A percentile compares a stretch with the other conserved stretches of the same genome.
These are phyloP conservation scores for Mungos mungo DNA, from an alignment of 2,113 vertebrate genomes.

Conservation along the genomic window DNA sequence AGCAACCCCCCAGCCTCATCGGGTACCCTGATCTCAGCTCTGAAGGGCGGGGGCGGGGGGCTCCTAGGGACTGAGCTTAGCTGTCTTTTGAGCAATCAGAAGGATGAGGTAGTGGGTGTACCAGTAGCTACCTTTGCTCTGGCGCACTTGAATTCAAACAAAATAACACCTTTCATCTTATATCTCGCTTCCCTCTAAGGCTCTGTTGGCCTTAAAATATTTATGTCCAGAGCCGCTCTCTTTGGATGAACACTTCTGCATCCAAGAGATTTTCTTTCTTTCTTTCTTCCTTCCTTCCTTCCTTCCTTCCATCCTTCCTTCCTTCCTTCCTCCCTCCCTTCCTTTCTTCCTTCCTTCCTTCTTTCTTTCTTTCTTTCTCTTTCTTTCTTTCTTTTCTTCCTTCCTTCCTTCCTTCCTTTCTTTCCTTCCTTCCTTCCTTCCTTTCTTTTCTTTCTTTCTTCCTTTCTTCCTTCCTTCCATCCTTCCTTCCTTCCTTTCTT, in stretches of 20 bases:
- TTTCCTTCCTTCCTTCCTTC: too few species aligned
- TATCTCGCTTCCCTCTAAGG: not conserved
- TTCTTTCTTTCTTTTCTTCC: too few species aligned
- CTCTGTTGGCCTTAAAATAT: slow-evolving; percentile 10
- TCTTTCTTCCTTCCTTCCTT: too few species aligned
- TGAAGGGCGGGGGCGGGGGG: not conserved
- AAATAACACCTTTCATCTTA: slow-evolving; percentile 47
- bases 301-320: too few species aligned
- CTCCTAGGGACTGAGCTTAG: not conserved
- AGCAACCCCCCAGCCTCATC: not conserved
- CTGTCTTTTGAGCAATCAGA: not conserved
- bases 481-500: too few species aligned
- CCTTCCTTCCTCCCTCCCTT: too few species aligned
- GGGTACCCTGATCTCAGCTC: not conserved
- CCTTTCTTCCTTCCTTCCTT: too few species aligned
- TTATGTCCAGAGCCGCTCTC: not conserved
- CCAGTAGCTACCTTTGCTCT: not conserved
- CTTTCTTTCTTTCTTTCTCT: too few species aligned
- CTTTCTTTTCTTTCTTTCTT: too few species aligned
- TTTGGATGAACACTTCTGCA: not conserved
- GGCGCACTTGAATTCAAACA: slow-evolving; percentile 7
- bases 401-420: too few species aligned
- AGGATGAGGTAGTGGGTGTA: not conserved
- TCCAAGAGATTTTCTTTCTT: not conserved
- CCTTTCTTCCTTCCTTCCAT: too few species aligned